Conservation (phyloP, 2,888 invertebrate species). For the Tetranychus truncatus region DNA sequence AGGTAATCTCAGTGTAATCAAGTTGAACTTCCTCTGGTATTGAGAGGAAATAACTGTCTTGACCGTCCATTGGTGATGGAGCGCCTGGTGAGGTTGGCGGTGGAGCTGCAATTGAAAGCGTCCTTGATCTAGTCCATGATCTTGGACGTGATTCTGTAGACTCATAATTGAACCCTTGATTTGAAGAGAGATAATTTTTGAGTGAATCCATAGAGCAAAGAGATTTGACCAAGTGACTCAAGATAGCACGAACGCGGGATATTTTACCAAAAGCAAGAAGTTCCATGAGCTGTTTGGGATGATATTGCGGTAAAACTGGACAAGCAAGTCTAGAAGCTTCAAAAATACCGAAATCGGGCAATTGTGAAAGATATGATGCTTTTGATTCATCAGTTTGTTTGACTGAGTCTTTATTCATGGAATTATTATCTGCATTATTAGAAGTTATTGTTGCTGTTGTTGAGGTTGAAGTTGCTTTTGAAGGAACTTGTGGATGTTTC, state of each 20-base stretch:
- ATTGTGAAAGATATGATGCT: slow-evolving; percentile 13
- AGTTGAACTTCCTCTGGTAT: slow-evolving; percentile 69
- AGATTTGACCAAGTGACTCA: slow-evolving; percentile 80
- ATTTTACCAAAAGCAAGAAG: slow-evolving; percentile 93
- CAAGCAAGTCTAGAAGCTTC: slow-evolving; percentile 92
- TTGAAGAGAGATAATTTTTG: slow-evolving; percentile 14
- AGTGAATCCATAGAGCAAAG: slow-evolving; percentile 29
- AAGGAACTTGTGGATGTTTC: not conserved
- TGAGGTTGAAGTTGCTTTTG: not conserved
- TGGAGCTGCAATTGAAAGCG: slow-evolving; percentile 48
- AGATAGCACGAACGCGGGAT: slow-evolving; percentile 89
- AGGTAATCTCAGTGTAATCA: slow-evolving; percentile 85
- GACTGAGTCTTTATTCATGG: not conserved
- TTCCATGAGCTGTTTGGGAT: slow-evolving; percentile 96
- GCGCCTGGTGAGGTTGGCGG: slow-evolving; percentile 24
- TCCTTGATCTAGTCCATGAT: slow-evolving; percentile 71
- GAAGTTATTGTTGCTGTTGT: not conserved
- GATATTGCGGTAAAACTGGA: slow-evolving; percentile 93
- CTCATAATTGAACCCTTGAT: slow-evolving; percentile 31
- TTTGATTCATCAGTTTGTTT: not conserved
- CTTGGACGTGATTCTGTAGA: slow-evolving; percentile 46
- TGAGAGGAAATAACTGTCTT: slow-evolving; percentile 49
- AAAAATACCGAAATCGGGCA: slow-evolving; percentile 84
- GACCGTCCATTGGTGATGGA: slow-evolving; percentile 41
- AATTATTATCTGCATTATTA: not conserved